Base-by-base conservation (phyloP, 1,140 invertebrate genomes). In the Ericerus pela region DNA sequence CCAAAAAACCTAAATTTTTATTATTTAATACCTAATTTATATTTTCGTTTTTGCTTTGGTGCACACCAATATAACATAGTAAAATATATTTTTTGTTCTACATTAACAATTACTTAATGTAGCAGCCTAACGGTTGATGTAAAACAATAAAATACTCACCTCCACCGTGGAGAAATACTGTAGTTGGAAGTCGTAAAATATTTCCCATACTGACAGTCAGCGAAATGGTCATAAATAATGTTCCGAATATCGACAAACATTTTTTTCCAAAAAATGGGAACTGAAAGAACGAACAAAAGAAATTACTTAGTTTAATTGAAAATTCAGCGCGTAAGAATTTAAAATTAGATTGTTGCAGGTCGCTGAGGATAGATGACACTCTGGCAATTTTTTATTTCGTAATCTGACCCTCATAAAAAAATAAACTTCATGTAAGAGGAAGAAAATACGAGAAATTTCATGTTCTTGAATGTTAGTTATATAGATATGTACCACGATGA, bases 121-220 rank as follows among this genome's bases (percentile, higher is more conserved):
- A 11, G 20, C 8, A 18, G 10, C 36, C 10, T 16, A 12, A 51
- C n/a, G 24, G 16, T 20, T 11, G 10, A 12, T 51, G 4, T 53
- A n/a, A n/a, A n/a, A n/a, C n/a, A n/a, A n/a, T n/a, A n/a, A n/a
- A n/a, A n/a, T n/a, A 61, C 61, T 59, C 37, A 68, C 66, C 60
- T 6, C 74, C 76, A 12, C 76, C 77, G 56, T 72, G 69, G 5
- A 69, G 65, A 28, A 73, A 68, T 2, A 72, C 71, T 11, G 72
- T 67, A 26, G 75, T 69, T 1, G 77, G 76, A 11, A 75, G 67
- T 10, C 75, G 68, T 67, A 75, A 72, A 4, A 72, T 66, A 57
- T 72, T 75, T 26, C 72, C 74, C 26, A 76, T 66, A 55, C 73
- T 69, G 37, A 70, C 64, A 2, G 75, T 68, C 26, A 76, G 63